Conservation (phyloP, 2,888 invertebrate genomes). For the Trissonchulus sp. region DNA sequence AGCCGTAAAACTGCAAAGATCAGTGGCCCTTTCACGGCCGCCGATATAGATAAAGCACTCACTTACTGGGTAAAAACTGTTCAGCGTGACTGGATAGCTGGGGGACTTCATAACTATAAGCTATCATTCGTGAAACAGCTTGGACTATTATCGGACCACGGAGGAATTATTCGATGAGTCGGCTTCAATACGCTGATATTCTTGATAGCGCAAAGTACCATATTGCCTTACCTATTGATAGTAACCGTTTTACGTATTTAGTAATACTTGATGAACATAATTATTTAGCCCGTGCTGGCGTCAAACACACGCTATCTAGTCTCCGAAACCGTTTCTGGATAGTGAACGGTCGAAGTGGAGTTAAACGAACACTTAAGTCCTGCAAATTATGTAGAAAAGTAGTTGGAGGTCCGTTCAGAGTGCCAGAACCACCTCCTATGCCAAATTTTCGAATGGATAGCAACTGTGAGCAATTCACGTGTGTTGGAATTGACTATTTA, state of each 20-base stretch:
- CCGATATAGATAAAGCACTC: neutral
- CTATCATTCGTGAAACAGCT: neutral
- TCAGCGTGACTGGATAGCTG: neutral
- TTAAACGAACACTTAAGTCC: neutral
- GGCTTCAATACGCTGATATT: too few relatives aligned
- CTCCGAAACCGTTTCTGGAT: slow-evolving; percentile 15
- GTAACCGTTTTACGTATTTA: too few relatives aligned
- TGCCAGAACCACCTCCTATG: slow-evolving; percentile 1
- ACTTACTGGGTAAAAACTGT: slow-evolving; percentile 1
- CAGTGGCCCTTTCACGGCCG: neutral
- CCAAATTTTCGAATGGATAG: neutral
- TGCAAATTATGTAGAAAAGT: too few relatives aligned
- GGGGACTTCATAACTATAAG: too few relatives aligned
- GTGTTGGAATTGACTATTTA: too few relatives aligned
- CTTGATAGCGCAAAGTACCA: too few relatives aligned
- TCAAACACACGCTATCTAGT: slow-evolving; percentile 14
- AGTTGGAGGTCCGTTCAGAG: too few relatives aligned
- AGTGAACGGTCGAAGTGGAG: slow-evolving; percentile 15
- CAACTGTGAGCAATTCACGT: too few relatives aligned
- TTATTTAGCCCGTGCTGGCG: too few relatives aligned
- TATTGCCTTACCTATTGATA: too few relatives aligned
- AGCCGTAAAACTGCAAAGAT: neutral
- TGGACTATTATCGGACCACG: neutral
- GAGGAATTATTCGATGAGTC: slow-evolving; percentile 14
- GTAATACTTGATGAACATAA: too few relatives aligned